These are phyloP conservation scores for Cephalopterus ornatus DNA, from an alignment of 2,113 vertebrate species.

Conservation along the genomic window DNA sequence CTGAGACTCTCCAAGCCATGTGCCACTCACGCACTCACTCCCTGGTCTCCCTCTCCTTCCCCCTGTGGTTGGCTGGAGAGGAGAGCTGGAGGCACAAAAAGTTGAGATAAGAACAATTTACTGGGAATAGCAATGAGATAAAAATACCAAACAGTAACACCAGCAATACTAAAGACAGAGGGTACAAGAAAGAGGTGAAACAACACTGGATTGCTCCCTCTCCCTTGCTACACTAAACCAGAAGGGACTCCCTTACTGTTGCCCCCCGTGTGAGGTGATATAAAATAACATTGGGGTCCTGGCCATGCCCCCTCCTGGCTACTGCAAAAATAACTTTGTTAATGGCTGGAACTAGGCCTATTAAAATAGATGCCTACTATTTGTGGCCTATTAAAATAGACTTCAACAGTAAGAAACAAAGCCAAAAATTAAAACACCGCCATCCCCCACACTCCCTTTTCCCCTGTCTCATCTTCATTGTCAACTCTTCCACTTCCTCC, in stretches of 20 bases:
- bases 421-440: accelerated
- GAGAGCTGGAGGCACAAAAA: not conserved
- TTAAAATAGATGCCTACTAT: no score
- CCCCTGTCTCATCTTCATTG: no score
- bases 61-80: not conserved
- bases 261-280: not conserved
- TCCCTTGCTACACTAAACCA: not conserved
- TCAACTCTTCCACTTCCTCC: no score
- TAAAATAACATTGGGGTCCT: not conserved
- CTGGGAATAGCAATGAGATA: not conserved
- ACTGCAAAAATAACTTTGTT: not conserved
- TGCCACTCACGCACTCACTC: not conserved
- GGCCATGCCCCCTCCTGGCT: not conserved
- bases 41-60: not conserved
- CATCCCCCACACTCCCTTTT: accelerated
- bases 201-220: not conserved
- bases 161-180: not conserved
- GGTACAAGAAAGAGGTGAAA: not conserved
- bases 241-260: not conserved
- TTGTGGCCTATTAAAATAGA: not conserved
- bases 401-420: not conserved
- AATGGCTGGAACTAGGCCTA: not conserved
- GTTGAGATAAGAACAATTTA: not conserved
- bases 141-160: not conserved
- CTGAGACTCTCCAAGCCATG: not conserved